Evolutionary conservation across 2,113 vertebrate genomes (phyloP).

Genomic region (Leuciscus idus): DNA sequence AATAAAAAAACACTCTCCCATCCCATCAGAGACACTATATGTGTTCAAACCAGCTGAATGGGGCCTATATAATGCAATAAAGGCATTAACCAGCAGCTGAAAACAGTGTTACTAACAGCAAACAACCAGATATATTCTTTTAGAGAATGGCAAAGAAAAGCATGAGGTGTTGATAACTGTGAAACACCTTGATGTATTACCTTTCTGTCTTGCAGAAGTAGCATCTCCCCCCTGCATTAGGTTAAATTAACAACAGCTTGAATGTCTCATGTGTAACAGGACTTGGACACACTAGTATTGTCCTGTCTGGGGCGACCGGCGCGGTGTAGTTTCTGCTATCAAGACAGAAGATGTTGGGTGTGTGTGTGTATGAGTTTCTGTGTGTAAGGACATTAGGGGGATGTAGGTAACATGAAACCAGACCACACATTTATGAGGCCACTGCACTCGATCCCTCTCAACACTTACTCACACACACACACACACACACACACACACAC

Average conservation of each 20-base stretch:
- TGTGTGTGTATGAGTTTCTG: slow-evolving; percentile 50
- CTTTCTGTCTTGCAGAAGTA: slow-evolving; percentile 43
- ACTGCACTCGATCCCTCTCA: slow-evolving; percentile 50
- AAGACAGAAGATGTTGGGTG: slow-evolving; percentile 25
- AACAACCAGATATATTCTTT: neutral
- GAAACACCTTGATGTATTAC: slow-evolving; percentile 57
- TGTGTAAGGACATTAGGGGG: slow-evolving; percentile 48
- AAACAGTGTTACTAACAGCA: neutral
- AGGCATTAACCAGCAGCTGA: neutral
- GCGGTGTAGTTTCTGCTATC: neutral
- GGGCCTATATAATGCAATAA: neutral
- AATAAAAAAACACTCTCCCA: neutral
- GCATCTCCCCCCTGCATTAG: slow-evolving; percentile 61
- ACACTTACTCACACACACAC: slow-evolving; percentile 2
- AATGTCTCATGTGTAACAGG: slow-evolving; percentile 65
- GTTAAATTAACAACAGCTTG: slow-evolving; percentile 71
- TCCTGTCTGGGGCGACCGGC: slow-evolving; percentile 58
- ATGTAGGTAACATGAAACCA: slow-evolving; percentile 67
- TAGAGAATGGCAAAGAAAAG: neutral
- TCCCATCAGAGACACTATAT: slow-evolving; percentile 3
- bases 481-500: slow-evolving; percentile 38
- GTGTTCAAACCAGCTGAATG: neutral
- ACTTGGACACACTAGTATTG: slow-evolving; percentile 67
- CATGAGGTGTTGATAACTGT: neutral
- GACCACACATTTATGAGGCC: slow-evolving; percentile 67